Evolutionary conservation across 37 sponge, comb jelly and placozoan species (phyloP).

Genomic region (Petrosia ficiformis): DNA sequence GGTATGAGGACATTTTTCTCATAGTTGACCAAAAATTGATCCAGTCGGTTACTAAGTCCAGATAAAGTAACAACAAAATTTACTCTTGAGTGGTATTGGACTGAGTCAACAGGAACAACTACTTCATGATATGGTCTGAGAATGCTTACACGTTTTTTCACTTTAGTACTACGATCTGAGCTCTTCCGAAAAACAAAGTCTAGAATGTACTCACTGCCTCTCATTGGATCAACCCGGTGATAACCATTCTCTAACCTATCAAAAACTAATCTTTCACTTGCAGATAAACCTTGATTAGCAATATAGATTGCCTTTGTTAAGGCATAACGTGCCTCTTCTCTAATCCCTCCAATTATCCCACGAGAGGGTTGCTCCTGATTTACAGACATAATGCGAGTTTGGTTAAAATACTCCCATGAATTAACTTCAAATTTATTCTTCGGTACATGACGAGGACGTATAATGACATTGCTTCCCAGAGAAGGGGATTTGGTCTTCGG

Average conservation of each 20-base stretch:
- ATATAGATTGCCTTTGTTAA: conserved; percentile 57
- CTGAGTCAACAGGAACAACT: conserved; percentile 21
- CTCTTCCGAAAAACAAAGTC: conserved; percentile 55
- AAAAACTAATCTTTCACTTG: conserved; percentile 34
- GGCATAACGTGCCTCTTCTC: conserved; percentile 50
- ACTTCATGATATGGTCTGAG: conserved; percentile 48
- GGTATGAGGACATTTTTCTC: conserved; percentile 28
- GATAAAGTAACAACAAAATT: conserved; percentile 52
- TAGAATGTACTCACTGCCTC: conserved; percentile 71
- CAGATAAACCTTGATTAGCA: conserved; percentile 36
- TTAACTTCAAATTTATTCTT: conserved; percentile 52
- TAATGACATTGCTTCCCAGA: not conserved
- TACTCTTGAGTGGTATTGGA: conserved; percentile 22
- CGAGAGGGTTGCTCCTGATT: conserved; percentile 43
- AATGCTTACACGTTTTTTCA: conserved; percentile 46
- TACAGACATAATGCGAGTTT: conserved; percentile 59
- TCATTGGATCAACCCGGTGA: conserved; percentile 59
- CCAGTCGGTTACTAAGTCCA: conserved; percentile 50
- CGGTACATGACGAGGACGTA: conserved; percentile 29
- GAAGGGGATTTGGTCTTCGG: not conserved
- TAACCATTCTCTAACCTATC: conserved; percentile 66
- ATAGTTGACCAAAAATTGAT: conserved; percentile 46
- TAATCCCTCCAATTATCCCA: conserved; percentile 51
- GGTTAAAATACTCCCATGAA: conserved; percentile 78
- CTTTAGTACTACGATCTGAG: not conserved